Percentiles rank a stretch among this genome's conserved stretches.
Evolutionary conservation across 2,113 vertebrate genomes (phyloP).

Genomic region (Macquaria australasica): DNA sequence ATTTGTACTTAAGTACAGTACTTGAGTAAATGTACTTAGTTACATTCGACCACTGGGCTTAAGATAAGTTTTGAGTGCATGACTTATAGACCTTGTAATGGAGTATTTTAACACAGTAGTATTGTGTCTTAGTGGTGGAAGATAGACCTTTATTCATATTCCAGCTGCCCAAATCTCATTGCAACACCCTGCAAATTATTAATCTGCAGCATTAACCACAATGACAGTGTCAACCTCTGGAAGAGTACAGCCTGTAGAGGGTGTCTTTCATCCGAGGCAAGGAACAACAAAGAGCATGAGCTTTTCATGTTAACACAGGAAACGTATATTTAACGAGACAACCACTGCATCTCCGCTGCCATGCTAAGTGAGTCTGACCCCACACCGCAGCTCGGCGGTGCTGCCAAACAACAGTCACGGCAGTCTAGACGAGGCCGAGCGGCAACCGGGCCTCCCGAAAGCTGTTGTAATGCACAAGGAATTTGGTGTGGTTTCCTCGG

Average conservation of each 20-base stretch:
- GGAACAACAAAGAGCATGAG: slow-evolving; percentile 52
- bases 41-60: not conserved
- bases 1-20: not conserved
- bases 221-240: slow-evolving; percentile 47
- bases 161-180: slow-evolving; percentile 46
- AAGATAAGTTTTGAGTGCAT: not conserved
- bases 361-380: slow-evolving; percentile 63
- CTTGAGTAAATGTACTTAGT: not conserved
- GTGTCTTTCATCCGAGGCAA: slow-evolving; percentile 54
- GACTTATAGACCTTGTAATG: not conserved
- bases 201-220: slow-evolving; percentile 46
- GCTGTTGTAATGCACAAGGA: slow-evolving; percentile 69
- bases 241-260: slow-evolving; percentile 47
- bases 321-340: slow-evolving; percentile 73
- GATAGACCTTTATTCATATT: not conserved
- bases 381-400: slow-evolving; percentile 5
- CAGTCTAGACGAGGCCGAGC: slow-evolving; percentile 68
- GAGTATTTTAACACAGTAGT: not conserved
- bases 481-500: slow-evolving; percentile 67
- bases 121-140: not conserved
- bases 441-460: slow-evolving; percentile 52
- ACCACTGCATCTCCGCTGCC: slow-evolving; percentile 60
- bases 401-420: slow-evolving; percentile 64
- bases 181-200: slow-evolving; percentile 68
- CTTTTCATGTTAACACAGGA: slow-evolving; percentile 67